Evolutionary conservation across 2,797 vertebrate species (phyloP), one percentile per base, ranked within the genome.

Genomic region (Platalea minor): DNA sequence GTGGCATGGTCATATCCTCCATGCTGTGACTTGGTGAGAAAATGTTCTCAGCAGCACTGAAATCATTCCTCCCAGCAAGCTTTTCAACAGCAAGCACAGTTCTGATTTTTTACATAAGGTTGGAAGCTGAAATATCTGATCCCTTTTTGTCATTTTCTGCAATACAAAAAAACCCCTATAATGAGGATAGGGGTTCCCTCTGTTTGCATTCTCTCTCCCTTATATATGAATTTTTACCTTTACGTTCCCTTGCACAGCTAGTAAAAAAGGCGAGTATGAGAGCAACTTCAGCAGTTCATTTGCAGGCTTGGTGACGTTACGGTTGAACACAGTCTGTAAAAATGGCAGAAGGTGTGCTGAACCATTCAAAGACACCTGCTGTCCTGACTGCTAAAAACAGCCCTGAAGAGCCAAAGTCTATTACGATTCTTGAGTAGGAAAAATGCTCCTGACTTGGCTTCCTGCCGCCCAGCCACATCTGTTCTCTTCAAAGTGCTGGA

Each of bases 291-390:
- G 70, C 33, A 67, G 37, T 35, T 84, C 48, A 39, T 70, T 83
- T 83, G 15, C 75, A 91, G 53, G 14, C 33, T 91, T 43, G 17
- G 56, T 0, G 5, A 46, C 0, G 7, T 53, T 60, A 48, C 2
- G 6, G 78, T 60, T 87, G 95, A 92, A 63, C 63, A 72, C 37
- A 83, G 68, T 20, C 78, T 80, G 61, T 46, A 35, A 74, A 89
- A 85, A 83, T 78, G 81, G 91, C 95, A 97, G 89, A 94, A 96
- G 93, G 91, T 94, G 81, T 80, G 85, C 75, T 92, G 89, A 92
- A 46, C 87, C 87, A 67, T 92, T 89, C 89, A 93, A 75, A 95
- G 73, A 85, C 92, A 94, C 95, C 96, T 94, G 91, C 92, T 96
- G 91, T 92, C 81, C 87, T 74, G 35, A 63, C 64, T 89, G 75